Conservation (phyloP, 2,113 vertebrate genomes). For the Ariopsis seemanni region DNA sequence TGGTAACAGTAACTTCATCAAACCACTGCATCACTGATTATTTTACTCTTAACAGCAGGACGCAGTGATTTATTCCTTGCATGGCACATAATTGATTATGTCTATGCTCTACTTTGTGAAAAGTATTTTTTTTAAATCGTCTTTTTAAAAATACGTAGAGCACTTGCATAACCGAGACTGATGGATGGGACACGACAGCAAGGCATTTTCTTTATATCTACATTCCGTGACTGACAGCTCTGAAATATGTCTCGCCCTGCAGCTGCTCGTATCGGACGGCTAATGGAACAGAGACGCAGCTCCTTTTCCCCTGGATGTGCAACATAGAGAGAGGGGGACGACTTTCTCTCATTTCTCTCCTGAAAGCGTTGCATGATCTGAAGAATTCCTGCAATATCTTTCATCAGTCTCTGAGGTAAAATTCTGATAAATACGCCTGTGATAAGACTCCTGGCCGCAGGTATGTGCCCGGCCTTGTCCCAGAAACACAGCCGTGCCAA, state of each 20-base stretch:
- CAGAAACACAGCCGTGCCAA: conserved; percentile 52
- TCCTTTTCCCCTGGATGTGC: background rate
- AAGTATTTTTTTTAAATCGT: background rate
- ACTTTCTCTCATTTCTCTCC: conserved; percentile 29
- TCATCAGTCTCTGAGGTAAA: conserved; percentile 68
- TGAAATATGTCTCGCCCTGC: conserved; percentile 28
- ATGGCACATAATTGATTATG: background rate
- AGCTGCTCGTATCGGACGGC: conserved; percentile 34
- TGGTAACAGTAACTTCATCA: background rate
- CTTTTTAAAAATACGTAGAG: background rate
- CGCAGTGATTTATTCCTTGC: background rate
- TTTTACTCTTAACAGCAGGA: background rate
- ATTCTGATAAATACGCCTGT: conserved; percentile 69
- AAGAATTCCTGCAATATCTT: conserved; percentile 72
- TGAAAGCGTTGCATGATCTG: conserved; percentile 68
- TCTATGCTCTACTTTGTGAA: background rate
- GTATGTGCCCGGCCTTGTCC: conserved; percentile 75
- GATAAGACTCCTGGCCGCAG: conserved; percentile 68
- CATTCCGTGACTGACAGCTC: conserved; percentile 18
- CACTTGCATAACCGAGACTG: background rate
- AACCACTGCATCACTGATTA: background rate
- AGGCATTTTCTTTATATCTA: background rate
- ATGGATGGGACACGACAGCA: background rate
- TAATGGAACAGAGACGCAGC: conserved; percentile 54
- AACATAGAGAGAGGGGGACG: background rate